phyloP scores from a whole-genome alignment of 2,113 vertebrate genomes.

The Muntiacus reevesi region DNA sequence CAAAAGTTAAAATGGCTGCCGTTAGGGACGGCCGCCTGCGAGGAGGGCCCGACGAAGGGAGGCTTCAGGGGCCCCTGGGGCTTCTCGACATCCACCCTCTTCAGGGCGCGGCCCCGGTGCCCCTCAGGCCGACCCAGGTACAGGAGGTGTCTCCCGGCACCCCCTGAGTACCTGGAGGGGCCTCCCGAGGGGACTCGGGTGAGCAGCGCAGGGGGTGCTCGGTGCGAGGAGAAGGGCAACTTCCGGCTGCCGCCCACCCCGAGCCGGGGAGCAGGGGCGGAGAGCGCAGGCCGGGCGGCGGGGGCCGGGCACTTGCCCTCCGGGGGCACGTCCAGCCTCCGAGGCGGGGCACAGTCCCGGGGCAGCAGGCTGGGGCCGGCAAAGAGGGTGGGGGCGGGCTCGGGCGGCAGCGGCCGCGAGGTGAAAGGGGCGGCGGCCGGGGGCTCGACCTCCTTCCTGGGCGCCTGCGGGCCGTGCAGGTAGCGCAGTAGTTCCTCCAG shows the following conservation, averaged over 20 bases:
- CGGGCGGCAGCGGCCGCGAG: constrained; percentile 78
- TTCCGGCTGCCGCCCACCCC: constrained; percentile 9
- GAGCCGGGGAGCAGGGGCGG: constrained; percentile 47
- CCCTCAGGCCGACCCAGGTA: constrained; percentile 64
- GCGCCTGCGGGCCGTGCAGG: constrained; percentile 83
- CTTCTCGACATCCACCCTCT: constrained; percentile 56
- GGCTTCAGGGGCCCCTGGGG: constrained; percentile 25
- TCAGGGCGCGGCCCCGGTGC: constrained; percentile 54
- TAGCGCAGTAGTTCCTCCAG: constrained; percentile 91
- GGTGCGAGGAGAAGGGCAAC: constrained; percentile 51
- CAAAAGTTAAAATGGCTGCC: constrained; percentile 63
- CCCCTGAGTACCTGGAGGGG: constrained; percentile 41
- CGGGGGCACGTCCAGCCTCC: constrained; percentile 90
- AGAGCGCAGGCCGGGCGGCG: constrained; percentile 3
- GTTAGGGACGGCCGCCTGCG: neutral
- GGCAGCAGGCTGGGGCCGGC: constrained; percentile 87
- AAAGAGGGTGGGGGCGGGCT: constrained; percentile 80
- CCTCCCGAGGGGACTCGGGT: constrained; percentile 56
- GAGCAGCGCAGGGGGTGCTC: constrained; percentile 53
- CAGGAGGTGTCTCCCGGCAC: constrained; percentile 45
- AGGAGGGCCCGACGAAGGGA: neutral
- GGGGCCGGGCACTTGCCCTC: constrained; percentile 74
- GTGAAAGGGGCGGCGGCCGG: constrained; percentile 78
- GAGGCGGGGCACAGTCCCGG: constrained; percentile 84
- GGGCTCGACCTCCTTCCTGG: constrained; percentile 74